phyloP scores from a whole-genome alignment of 2,888 invertebrate species.

The Andrena trimmerana region DNA sequence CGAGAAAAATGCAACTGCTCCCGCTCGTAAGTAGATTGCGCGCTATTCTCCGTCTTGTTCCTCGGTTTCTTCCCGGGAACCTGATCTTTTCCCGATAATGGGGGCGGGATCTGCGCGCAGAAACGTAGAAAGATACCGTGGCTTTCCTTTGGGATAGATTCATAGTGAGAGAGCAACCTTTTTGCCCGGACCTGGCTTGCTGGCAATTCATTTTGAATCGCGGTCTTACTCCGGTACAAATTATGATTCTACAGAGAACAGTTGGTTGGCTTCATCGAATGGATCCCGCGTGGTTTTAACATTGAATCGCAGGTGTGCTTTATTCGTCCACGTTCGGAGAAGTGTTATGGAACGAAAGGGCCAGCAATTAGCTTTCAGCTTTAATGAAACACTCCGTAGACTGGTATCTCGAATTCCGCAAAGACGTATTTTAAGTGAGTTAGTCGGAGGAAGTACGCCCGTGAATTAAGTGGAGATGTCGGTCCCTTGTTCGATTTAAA shows the following conservation, averaged over 20 bases:
- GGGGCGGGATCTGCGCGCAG: not conserved
- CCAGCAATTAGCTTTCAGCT: not conserved
- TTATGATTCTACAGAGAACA: not conserved
- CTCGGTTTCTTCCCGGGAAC: not conserved
- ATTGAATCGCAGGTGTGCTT: not conserved
- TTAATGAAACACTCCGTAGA: not conserved
- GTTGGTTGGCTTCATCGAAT: not conserved
- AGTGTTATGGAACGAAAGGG: not conserved
- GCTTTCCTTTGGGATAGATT: not conserved
- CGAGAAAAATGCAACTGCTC: conserved; percentile 49
- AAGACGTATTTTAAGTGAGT: not conserved
- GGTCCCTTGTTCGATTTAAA: no score
- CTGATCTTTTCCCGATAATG: not conserved
- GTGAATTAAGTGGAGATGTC: not conserved
- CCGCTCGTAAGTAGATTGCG: conserved; percentile 53
- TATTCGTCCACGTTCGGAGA: not conserved
- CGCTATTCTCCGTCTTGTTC: not conserved
- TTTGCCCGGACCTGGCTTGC: not conserved
- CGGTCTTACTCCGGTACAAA: not conserved
- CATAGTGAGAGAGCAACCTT: not conserved
- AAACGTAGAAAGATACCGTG: not conserved
- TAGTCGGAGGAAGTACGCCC: not conserved
- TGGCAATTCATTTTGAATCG: not conserved
- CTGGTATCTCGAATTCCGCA: not conserved
- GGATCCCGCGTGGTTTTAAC: not conserved